A percentile compares a stretch with the other conserved stretches of the same genome.
Evolutionary conservation across 2,113 vertebrate genomes (phyloP).

Genomic region (Crotalus horridus): DNA sequence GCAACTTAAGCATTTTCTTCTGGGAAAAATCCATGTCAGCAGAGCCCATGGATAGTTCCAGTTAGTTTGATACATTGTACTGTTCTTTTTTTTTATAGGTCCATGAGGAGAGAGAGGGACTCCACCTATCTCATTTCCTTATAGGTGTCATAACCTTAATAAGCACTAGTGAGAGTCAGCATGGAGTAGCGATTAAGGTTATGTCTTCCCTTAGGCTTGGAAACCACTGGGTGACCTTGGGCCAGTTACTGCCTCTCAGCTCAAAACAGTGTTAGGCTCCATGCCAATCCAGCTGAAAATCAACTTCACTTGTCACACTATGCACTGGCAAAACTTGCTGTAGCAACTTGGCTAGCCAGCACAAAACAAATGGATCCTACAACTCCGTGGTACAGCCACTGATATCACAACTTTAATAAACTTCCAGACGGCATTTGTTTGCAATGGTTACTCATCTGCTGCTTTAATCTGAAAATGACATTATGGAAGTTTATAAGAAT

Average conservation of each 20-base stretch:
- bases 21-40: not conserved
- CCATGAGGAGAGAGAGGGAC: not conserved
- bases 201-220: not conserved
- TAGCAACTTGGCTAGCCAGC: not conserved
- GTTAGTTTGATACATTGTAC: not conserved
- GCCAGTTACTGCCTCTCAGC: not conserved
- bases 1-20: not conserved
- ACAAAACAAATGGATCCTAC: not conserved
- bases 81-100: not conserved
- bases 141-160: not conserved
- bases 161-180: not conserved
- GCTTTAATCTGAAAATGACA: not conserved
- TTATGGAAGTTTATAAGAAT: not conserved
- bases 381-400: not conserved
- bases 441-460: not conserved
- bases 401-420: not conserved
- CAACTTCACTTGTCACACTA: not conserved
- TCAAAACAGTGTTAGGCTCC: not conserved
- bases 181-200: not conserved
- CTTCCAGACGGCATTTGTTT: not conserved
- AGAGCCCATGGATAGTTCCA: not conserved
- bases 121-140: not conserved
- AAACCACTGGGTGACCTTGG: not conserved
- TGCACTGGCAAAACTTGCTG: not conserved
- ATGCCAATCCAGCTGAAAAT: not conserved